Conservation (phyloP, 2,888 invertebrate genomes). For the Girardia tigrina region DNA sequence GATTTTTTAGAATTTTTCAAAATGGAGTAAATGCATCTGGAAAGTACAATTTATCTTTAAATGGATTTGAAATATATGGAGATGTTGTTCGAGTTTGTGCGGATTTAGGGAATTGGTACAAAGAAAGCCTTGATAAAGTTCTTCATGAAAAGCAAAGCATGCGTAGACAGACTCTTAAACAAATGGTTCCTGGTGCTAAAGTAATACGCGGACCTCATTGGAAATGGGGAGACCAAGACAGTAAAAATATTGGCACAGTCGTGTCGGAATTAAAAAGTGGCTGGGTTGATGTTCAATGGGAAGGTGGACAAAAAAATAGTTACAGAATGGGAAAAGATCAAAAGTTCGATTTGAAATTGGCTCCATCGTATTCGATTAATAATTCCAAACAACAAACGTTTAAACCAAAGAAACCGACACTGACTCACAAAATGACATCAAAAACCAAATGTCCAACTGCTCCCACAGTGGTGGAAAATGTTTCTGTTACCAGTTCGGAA, state of each 20-base stretch:
- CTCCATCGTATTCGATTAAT: slow-evolving; percentile 58
- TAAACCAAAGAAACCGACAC: slow-evolving; percentile 29
- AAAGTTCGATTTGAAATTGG: slow-evolving; percentile 75
- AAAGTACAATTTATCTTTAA: slow-evolving; percentile 73
- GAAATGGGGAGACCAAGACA: slow-evolving; percentile 86
- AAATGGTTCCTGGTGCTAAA: slow-evolving; percentile 71
- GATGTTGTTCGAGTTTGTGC: slow-evolving; percentile 60
- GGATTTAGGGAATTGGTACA: slow-evolving; percentile 39
- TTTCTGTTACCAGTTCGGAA: neutral
- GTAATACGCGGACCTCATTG: slow-evolving; percentile 81
- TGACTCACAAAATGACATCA: neutral
- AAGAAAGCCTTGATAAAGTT: slow-evolving; percentile 20
- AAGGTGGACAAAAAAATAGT: slow-evolving; percentile 84
- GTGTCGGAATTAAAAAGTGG: slow-evolving; percentile 69
- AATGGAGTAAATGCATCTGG: slow-evolving; percentile 29
- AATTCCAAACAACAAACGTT: slow-evolving; percentile 50
- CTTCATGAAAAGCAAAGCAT: slow-evolving; percentile 55
- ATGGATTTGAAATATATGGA: slow-evolving; percentile 89
- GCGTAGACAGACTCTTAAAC: slow-evolving; percentile 61
- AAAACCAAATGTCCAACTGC: neutral
- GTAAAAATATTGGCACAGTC: slow-evolving; percentile 61
- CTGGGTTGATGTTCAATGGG: slow-evolving; percentile 97
- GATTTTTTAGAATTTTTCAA: slow-evolving; percentile 64
- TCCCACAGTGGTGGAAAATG: neutral
- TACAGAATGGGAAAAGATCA: slow-evolving; percentile 97